A percentile compares a stretch with the other conserved stretches of the same genome.
Conservation (phyloP, 1,140 invertebrate genomes). For the Heliconius congener region DNA sequence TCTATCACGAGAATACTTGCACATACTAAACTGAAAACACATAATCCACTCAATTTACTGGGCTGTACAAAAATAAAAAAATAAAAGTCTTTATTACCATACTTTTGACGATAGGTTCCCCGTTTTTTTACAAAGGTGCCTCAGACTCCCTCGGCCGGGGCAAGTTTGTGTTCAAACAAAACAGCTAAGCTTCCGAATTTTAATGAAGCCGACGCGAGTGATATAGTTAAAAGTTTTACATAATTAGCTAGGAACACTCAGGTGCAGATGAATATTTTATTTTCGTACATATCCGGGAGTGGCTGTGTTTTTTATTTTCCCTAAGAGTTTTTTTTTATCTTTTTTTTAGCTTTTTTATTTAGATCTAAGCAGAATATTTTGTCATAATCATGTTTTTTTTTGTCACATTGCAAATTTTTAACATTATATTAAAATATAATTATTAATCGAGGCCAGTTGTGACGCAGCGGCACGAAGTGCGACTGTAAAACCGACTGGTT, state of each 20-base stretch:
- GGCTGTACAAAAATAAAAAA: neutral
- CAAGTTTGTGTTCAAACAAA: conserved; percentile 32
- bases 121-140: conserved; percentile 31
- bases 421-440: no score
- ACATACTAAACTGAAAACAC: neutral
- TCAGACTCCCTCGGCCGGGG: neutral
- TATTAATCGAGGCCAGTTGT: no score
- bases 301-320: neutral
- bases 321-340: neutral
- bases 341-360: neutral
- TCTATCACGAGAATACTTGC: neutral
- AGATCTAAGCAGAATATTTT: neutral
- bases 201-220: conserved; percentile 30
- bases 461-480: no score
- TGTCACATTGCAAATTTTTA: no score
- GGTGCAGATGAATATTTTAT: conserved; percentile 5
- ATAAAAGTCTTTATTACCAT: conserved; percentile 29
- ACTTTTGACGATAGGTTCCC: conserved; percentile 27
- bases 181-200: conserved; percentile 31
- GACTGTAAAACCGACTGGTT: no score
- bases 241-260: conserved; percentile 28
- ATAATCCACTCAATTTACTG: conserved; percentile 9
- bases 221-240: conserved; percentile 39
- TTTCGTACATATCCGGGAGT: neutral
- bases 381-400: no score